Conservation (phyloP, 2,888 invertebrate genomes). For the Microctonus hyperodae region DNA sequence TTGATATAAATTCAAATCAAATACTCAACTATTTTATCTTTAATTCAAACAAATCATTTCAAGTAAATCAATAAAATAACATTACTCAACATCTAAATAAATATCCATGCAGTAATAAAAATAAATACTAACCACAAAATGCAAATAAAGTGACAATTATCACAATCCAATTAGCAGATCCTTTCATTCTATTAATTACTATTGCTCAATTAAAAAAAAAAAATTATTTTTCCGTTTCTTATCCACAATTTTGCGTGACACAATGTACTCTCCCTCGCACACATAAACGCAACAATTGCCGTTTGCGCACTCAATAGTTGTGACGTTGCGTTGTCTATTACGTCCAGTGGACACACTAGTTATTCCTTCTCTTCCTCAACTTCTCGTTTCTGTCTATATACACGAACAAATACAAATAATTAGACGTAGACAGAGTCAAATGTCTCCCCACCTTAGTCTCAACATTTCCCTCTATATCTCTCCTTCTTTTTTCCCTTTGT, state of each 20-base stretch:
- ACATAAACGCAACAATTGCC: not conserved
- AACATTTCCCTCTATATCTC: not conserved
- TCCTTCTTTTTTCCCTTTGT: not conserved
- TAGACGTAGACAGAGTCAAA: conserved; percentile 13
- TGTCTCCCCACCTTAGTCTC: not conserved
- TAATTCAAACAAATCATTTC: not conserved
- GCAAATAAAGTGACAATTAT: not conserved
- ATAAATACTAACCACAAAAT: not conserved
- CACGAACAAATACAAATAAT: conserved; percentile 25
- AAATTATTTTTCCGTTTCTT: not conserved
- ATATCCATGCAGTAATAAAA: not conserved
- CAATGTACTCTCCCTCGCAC: no score
- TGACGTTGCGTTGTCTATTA: conserved; percentile 2
- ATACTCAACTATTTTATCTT: not conserved
- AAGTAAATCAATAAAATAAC: no score
- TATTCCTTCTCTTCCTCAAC: not conserved
- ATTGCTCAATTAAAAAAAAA: not conserved
- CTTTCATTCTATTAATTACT: not conserved
- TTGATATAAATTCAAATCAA: not conserved
- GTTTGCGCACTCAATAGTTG: not conserved
- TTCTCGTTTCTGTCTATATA: conserved; percentile 6
- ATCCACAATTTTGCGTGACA: no score
- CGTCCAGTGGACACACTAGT: not conserved
- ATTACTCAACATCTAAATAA: no score
- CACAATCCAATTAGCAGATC: not conserved